Base-by-base conservation (phyloP, 2,797 vertebrate species). In the Hephaestus fuliginosus region DNA sequence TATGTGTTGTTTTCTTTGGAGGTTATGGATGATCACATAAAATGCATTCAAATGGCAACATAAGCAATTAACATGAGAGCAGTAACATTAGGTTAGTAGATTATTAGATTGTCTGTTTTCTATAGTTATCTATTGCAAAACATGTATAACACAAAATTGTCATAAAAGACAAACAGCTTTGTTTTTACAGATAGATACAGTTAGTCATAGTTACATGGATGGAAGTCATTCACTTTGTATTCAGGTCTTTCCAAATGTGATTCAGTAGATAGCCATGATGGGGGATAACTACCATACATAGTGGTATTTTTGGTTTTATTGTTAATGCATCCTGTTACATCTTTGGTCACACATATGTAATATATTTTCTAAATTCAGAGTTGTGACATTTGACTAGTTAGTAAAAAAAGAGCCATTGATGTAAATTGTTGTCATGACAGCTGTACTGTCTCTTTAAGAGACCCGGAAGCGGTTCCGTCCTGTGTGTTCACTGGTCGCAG, bases 381-480 rank as follows among this genome's bases (percentile, higher is more conserved):
- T 60, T 1, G 3, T 39, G 30, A 33, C 30, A 33, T 33, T 33
- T 33, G 30, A 33, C 30, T 33, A 33, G 30, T 33, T 33, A 33
- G 3, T 33, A 33, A 33, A 33, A 33, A 33, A 33, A 2, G 25
- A 25, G 25, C 2, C 30, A 33, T 33, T 33, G 30, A 33, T 25
- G 25, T 25, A 25, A 25, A 1, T 9, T 7, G 61, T 25, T 60
- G 13, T 66, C 33, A 18, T 46, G 5, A n/a, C 61, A 73, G 11
- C 9, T 11, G 63, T 43, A 73, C 93, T 91, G 91, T 88, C 82
- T 33, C 95, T 95, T 96, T 96, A 95, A 96, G 93, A 87, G 0
- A 93, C 92, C 93, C 93, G 96, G 95, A 96, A 96, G 39, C 28
- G 65, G 5, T 88, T 78, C 17, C 10, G 1, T 30, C 22, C 15